phyloP scores from a whole-genome alignment of 2,797 vertebrate genomes.

The Fratercula arctica region DNA sequence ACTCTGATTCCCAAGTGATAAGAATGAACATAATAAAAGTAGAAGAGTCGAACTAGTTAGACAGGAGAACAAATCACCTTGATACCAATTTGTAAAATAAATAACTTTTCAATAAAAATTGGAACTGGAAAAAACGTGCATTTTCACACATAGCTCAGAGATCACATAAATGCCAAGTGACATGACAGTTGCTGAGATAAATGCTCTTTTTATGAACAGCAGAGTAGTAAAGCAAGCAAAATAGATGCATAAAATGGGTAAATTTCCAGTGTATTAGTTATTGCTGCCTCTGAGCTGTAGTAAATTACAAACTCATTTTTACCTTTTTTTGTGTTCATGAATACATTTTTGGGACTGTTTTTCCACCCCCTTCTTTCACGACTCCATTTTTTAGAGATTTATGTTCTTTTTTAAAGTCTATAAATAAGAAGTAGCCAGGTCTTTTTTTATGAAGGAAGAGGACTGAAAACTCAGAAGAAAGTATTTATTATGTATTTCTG shows the following conservation, averaged over 20 bases:
- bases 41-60: constrained; percentile 59
- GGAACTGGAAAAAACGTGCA: constrained; percentile 58
- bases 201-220: constrained; percentile 77
- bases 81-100: constrained; percentile 71
- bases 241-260: constrained; percentile 79
- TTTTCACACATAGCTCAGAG: constrained; percentile 73
- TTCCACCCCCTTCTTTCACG: constrained; percentile 54
- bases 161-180: constrained; percentile 78
- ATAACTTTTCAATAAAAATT: constrained; percentile 74
- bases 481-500: constrained; percentile 51
- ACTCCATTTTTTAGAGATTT: constrained; percentile 68
- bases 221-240: constrained; percentile 78
- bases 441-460: background rate
- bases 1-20: constrained; percentile 51
- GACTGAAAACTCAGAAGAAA: constrained; percentile 38
- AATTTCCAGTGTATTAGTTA: constrained; percentile 79
- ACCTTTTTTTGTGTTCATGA: constrained; percentile 65
- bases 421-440: constrained; percentile 61
- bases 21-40: constrained; percentile 44
- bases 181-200: constrained; percentile 77
- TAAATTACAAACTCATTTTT: constrained; percentile 77
- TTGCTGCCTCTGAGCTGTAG: constrained; percentile 65
- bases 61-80: constrained; percentile 56
- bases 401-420: constrained; percentile 65
- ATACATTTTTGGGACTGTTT: constrained; percentile 64